A percentile compares a stretch with the other conserved stretches of the same genome.
Conservation (phyloP, 2,113 vertebrate genomes). For the Budorcas taxicolor region DNA sequence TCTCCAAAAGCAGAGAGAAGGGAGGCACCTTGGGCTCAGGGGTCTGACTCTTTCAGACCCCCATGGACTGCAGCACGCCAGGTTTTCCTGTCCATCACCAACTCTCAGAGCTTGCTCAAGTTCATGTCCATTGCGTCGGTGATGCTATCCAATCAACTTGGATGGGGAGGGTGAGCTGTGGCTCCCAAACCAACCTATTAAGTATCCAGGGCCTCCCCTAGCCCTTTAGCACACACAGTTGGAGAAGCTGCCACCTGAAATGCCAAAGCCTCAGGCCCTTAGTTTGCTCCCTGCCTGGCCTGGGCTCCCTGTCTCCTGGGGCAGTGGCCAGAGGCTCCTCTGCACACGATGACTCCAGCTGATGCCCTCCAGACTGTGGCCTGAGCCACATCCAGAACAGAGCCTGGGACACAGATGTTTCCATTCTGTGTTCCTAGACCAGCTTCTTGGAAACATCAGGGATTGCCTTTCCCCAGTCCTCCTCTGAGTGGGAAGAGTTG, state of each 20-base stretch:
- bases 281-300: neutral
- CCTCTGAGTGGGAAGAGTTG: neutral
- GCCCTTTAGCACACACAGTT: neutral
- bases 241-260: rapidly evolving
- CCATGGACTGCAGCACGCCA: too few relatives aligned
- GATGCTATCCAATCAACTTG: neutral
- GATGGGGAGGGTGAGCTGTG: neutral
- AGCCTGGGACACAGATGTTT: neutral
- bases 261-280: neutral
- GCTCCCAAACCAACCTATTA: rapidly evolving
- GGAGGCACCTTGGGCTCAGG: neutral
- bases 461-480: neutral
- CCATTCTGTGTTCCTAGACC: neutral
- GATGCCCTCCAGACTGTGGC: rapidly evolving
- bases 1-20: neutral
- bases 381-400: neutral
- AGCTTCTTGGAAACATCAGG: neutral
- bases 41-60: too few relatives aligned
- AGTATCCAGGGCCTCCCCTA: neutral
- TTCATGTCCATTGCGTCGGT: too few relatives aligned
- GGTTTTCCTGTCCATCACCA: too few relatives aligned
- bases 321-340: rapidly evolving
- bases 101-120: too few relatives aligned
- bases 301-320: neutral
- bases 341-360: neutral